Evolutionary conservation across 2,888 invertebrate genomes (phyloP), one percentile per base, ranked within the genome.

Genomic region (Chloromyia formosa): DNA sequence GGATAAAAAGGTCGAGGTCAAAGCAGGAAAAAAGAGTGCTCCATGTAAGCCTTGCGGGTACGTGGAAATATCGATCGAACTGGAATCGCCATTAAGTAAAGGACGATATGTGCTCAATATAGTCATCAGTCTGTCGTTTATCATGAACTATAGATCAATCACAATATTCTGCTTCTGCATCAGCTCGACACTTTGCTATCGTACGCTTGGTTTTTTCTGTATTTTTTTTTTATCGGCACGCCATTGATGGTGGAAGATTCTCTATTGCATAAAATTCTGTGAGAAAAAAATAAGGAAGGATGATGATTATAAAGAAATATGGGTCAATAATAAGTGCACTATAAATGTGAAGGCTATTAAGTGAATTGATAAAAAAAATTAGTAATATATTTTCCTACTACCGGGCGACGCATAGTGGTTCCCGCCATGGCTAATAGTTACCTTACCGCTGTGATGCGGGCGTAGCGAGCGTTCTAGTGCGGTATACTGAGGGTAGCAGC

Each of bases 91-190:
- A 58, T 22, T 58, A 45, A 71, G 40, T 40, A 40, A 71, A 20
- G 71, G 53, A 71, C 23, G 58, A 56, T 56, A 58, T 71, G 56
- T 35, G 56, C 7, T 27, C 40, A 71, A 71, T 71, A 56, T 56
- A 58, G 56, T 71, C 58, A 71, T 71, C 71, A 56, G 40, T 71
- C 40, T 71, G 71, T 58, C 71, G 71, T 71, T 23, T 58, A 71
- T 56, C 58, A 71, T 58, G 42, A 40, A 16, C 58, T 56, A 20
- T 71, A 71, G 56, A 71, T 71, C 71, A 71, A 71, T 71, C 71
- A 56, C 40, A 35, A 56, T 40, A 56, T 16, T 20, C 14, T 69
- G 7, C 58, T 23, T 23, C 14, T n/a, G 27, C 22, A 35, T 35
- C 27, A 35, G 27, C 27, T 4, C 3, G 27, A 35, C 27, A 35